These are phyloP conservation scores for Norana najaformis DNA, from an alignment of 2,888 invertebrate species.

Conservation along the genomic window DNA sequence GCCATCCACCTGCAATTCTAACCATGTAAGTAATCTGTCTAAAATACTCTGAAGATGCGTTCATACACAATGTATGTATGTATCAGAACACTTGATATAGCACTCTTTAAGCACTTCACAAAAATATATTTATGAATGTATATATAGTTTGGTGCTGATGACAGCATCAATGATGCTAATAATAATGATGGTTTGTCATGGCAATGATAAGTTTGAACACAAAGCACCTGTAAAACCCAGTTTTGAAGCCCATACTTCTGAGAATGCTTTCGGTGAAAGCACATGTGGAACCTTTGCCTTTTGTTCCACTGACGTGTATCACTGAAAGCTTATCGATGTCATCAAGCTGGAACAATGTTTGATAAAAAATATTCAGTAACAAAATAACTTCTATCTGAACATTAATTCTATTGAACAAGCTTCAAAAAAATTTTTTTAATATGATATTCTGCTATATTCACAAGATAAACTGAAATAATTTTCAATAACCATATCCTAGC, in stretches of 20 bases:
- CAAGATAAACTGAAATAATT: too few species aligned
- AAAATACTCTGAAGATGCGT: too few species aligned
- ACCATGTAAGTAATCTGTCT: too few species aligned
- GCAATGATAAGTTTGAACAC: not conserved
- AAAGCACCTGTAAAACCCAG: constrained; percentile 79
- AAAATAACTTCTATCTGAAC: not conserved
- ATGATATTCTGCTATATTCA: too few species aligned
- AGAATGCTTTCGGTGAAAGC: constrained; percentile 88
- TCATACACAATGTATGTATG: too few species aligned
- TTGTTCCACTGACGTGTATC: constrained; percentile 95
- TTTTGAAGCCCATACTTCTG: constrained; percentile 78
- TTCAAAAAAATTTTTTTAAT: too few species aligned
- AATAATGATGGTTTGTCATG: not conserved
- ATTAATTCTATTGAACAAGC: not conserved
- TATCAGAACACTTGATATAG: too few species aligned
- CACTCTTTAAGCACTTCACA: too few species aligned
- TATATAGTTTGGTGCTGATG: too few species aligned
- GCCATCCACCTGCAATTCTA: too few species aligned
- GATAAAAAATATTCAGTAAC: not conserved
- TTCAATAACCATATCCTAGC: not conserved
- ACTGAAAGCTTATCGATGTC: constrained; percentile 77
- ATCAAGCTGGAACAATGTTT: constrained; percentile 61
- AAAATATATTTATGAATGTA: too few species aligned
- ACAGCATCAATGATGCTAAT: not conserved
- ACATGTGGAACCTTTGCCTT: constrained; percentile 93